phyloP scores from a whole-genome alignment of 2,113 vertebrate species.

The Perca flavescens region DNA sequence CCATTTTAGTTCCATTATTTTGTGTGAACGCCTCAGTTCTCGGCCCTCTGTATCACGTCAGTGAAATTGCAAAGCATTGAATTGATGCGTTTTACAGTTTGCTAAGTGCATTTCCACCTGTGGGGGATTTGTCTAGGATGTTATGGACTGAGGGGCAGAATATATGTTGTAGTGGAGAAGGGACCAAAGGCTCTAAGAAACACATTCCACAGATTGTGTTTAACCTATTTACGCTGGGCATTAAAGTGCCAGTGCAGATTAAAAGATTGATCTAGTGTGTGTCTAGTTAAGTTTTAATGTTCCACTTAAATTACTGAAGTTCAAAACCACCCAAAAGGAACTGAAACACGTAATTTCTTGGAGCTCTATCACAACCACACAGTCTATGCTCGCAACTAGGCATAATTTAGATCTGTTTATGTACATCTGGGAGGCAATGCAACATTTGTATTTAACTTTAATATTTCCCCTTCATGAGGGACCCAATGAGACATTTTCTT shows the following conservation, averaged over 20 bases:
- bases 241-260: slow-evolving; percentile 61
- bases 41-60: slow-evolving; percentile 7
- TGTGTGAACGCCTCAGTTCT: slow-evolving; percentile 33
- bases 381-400: not conserved
- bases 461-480: slow-evolving; percentile 28
- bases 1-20: slow-evolving; percentile 50
- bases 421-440: slow-evolving; percentile 7
- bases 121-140: slow-evolving; percentile 28
- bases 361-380: not conserved
- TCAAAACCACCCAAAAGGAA: slow-evolving; percentile 3
- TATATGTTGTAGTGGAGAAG: slow-evolving; percentile 20
- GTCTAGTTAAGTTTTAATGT: slow-evolving; percentile 12
- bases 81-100: slow-evolving; percentile 37
- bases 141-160: slow-evolving; percentile 29
- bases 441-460: slow-evolving; percentile 6
- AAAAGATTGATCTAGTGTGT: slow-evolving; percentile 47
- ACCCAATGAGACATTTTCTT: not conserved
- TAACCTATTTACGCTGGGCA: slow-evolving; percentile 35
- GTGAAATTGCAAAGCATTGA: slow-evolving; percentile 47
- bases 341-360: slow-evolving; percentile 19
- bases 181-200: slow-evolving; percentile 48
- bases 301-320: slow-evolving; percentile 11
- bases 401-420: not conserved
- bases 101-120: slow-evolving; percentile 26
- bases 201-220: slow-evolving; percentile 65